A percentile compares a stretch with the other conserved stretches of the same genome.
phyloP scores from a whole-genome alignment of 2,113 vertebrate genomes.

The Thomomys bottae region DNA sequence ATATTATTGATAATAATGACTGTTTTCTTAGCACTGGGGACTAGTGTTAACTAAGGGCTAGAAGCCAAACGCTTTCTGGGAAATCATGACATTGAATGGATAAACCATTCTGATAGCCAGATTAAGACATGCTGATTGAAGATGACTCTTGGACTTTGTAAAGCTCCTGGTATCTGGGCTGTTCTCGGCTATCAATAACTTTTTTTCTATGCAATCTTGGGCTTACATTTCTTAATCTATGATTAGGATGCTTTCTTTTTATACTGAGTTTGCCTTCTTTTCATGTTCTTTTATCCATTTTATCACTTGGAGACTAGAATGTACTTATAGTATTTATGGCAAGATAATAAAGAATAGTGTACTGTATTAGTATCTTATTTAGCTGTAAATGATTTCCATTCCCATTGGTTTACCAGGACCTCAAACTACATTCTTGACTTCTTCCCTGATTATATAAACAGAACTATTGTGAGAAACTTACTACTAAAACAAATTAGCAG shows the following conservation, averaged over 20 bases:
- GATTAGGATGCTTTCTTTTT: conserved; percentile 17
- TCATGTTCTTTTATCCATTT: neutral
- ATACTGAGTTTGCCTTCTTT: neutral
- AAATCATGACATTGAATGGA: conserved; percentile 41
- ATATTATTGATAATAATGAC: neutral
- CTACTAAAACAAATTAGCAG: neutral
- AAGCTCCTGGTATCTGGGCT: neutral
- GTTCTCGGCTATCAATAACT: neutral
- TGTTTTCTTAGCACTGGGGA: conserved; percentile 8
- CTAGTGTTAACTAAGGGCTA: neutral
- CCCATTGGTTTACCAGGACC: neutral
- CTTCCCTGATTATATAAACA: neutral
- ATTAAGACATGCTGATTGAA: neutral
- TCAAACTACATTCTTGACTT: neutral
- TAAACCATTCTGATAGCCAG: neutral
- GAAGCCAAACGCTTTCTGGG: neutral
- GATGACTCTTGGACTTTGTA: conserved; percentile 9
- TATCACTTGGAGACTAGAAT: neutral
- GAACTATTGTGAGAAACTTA: neutral
- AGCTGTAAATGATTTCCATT: conserved; percentile 7
- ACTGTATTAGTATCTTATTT: neutral
- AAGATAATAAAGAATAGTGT: neutral
- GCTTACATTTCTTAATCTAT: neutral
- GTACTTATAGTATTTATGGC: neutral
- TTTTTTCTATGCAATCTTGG: conserved; percentile 23